Evolutionary conservation across 2,888 invertebrate genomes (phyloP).

Genomic region (Leptura quadrifasciata): DNA sequence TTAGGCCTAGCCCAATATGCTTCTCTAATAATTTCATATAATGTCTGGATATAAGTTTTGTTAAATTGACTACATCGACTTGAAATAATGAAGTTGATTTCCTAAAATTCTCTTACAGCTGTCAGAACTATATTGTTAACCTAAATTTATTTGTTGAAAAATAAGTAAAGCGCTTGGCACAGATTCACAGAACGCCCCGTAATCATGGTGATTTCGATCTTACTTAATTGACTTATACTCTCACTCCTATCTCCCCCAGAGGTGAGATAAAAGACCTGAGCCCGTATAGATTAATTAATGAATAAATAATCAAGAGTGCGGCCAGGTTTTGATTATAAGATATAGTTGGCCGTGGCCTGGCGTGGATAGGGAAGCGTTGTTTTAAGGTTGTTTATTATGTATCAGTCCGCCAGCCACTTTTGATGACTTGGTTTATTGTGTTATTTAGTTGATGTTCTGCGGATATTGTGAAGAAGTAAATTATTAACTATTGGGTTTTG

Average conservation of each 20-base stretch:
- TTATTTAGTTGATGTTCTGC: slow-evolving; percentile 50
- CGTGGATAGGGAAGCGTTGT: slow-evolving; percentile 64
- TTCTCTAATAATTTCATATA: no score
- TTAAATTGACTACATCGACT: no score
- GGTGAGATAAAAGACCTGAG: slow-evolving; percentile 48
- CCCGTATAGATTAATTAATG: slow-evolving; percentile 74
- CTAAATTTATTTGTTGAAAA: no score
- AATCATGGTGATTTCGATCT: background rate
- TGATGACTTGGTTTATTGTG: slow-evolving; percentile 65
- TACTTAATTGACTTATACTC: slow-evolving; percentile 15
- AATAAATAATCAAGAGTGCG: slow-evolving; percentile 73
- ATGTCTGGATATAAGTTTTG: no score
- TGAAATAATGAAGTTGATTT: no score
- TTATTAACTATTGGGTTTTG: slow-evolving; percentile 48
- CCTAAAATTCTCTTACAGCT: no score
- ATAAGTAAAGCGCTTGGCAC: background rate
- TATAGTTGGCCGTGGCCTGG: slow-evolving; percentile 67
- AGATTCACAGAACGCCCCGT: background rate
- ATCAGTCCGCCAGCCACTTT: slow-evolving; percentile 66
- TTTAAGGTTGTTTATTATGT: slow-evolving; percentile 70
- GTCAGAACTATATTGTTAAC: no score
- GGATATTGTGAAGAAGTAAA: slow-evolving; percentile 47
- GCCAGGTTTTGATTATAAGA: slow-evolving; percentile 72
- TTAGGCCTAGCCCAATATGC: no score
- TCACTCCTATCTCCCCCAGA: slow-evolving; percentile 33